Percentiles rank a stretch among this genome's conserved stretches.
These are phyloP conservation scores for Acleris cristana DNA, from an alignment of 2,888 invertebrate species.

Conservation along the genomic window DNA sequence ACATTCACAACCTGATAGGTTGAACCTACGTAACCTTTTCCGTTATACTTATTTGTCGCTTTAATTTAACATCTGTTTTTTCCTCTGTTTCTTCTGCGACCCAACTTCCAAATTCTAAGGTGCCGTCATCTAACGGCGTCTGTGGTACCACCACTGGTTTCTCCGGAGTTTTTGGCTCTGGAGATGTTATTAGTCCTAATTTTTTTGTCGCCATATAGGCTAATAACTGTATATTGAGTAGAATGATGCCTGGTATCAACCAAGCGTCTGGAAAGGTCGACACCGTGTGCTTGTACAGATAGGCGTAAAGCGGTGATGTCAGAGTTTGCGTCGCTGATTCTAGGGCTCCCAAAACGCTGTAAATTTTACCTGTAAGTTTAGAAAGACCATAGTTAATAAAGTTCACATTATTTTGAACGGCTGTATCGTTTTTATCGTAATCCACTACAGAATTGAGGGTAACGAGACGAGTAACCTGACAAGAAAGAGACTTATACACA, in stretches of 20 bases:
- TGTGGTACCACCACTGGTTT: constrained; percentile 25
- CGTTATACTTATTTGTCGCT: not conserved
- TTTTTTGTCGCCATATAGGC: constrained; percentile 64
- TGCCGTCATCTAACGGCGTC: constrained; percentile 13
- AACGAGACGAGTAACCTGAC: too few species aligned
- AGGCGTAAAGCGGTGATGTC: constrained; percentile 71
- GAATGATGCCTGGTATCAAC: constrained; percentile 67
- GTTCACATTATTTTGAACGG: too few species aligned
- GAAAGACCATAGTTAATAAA: constrained; percentile 14
- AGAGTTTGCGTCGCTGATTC: constrained; percentile 76
- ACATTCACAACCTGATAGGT: too few species aligned
- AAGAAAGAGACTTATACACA: too few species aligned
- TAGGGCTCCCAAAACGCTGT: constrained; percentile 74
- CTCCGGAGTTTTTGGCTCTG: constrained; percentile 29
- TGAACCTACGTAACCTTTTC: constrained; percentile 8
- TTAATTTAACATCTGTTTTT: constrained; percentile 9
- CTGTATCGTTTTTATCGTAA: too few species aligned
- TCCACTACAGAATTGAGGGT: too few species aligned
- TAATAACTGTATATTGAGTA: constrained; percentile 64
- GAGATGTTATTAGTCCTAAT: constrained; percentile 42
- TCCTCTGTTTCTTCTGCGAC: constrained; percentile 32
- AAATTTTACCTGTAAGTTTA: constrained; percentile 75
- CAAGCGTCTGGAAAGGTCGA: constrained; percentile 70
- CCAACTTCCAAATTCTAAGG: constrained; percentile 21
- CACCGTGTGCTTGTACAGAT: constrained; percentile 74